These are phyloP conservation scores for Actinernus sp. DNA, from an alignment of 92 coral and sea anemone species.

Conservation along the genomic window DNA sequence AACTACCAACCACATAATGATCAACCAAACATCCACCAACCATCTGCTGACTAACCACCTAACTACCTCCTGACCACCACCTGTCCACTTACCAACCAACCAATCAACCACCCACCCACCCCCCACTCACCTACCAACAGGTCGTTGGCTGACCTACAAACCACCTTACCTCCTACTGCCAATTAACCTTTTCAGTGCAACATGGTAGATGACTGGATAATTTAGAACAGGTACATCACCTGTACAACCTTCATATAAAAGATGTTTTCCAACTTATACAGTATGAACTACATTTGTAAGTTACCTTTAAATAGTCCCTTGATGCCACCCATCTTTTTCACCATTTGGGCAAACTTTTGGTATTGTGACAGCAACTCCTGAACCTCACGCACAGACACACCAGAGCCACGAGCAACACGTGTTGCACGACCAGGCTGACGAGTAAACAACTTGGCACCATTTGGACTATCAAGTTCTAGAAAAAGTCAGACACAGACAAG, in stretches of 20 bases:
- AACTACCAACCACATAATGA: too few species aligned
- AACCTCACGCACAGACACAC: conserved; percentile 96
- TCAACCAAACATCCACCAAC: too few species aligned
- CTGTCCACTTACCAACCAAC: neutral
- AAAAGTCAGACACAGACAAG: too few species aligned
- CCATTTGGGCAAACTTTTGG: conserved; percentile 98
- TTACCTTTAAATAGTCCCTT: conserved; percentile 98
- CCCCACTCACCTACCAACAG: too few species aligned
- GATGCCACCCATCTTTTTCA: conserved; percentile 99
- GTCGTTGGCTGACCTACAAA: too few species aligned
- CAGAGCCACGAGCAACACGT: conserved; percentile 97
- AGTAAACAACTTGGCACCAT: conserved; percentile 97
- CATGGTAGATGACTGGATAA: too few species aligned
- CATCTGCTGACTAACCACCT: neutral
- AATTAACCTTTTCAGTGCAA: too few species aligned
- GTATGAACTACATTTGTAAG: neutral
- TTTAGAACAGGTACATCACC: too few species aligned
- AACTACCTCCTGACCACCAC: neutral
- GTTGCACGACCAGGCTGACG: conserved; percentile 96
- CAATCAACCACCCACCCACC: too few species aligned
- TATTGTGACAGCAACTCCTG: conserved; percentile 96
- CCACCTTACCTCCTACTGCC: too few species aligned
- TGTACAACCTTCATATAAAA: neutral
- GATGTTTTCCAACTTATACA: too few species aligned
- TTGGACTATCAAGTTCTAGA: conserved; percentile 92